A percentile compares a stretch with the other conserved stretches of the same genome.
These are phyloP conservation scores for Lepeophtheirus salmonis DNA, from an alignment of 1,140 invertebrate species.

Conservation along the genomic window DNA sequence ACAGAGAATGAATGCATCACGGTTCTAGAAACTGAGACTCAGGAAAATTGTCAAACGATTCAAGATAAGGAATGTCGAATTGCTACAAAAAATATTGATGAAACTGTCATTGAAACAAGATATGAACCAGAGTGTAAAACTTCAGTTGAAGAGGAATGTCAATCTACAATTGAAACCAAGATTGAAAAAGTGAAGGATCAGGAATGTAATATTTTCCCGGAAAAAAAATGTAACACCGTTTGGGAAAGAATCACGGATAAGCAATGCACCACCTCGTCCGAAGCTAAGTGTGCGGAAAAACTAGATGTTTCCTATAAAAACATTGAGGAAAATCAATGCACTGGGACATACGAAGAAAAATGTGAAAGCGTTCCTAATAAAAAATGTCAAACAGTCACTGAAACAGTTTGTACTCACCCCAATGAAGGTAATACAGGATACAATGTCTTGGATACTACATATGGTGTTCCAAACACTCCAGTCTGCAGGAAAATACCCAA, in stretches of 20 bases:
- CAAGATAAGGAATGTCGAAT: slow-evolving; percentile 3
- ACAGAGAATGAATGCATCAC: not conserved
- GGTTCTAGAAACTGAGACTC: not conserved
- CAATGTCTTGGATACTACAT: slow-evolving; percentile 1
- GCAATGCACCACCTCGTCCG: not conserved
- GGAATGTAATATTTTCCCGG: slow-evolving; percentile 1
- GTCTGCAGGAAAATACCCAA: not conserved
- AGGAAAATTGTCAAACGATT: slow-evolving; percentile 4
- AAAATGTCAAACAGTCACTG: not conserved
- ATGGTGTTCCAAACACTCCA: slow-evolving; percentile 1
- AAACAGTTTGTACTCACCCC: not conserved
- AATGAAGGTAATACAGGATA: not conserved
- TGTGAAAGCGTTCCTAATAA: not conserved
- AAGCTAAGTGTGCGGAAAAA: not conserved
- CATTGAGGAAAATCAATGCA: slow-evolving; percentile 5
- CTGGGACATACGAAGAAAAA: not conserved
- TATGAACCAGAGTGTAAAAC: not conserved
- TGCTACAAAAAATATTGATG: not conserved
- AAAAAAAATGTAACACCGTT: slow-evolving; percentile 10
- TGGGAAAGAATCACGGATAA: slow-evolving; percentile 1
- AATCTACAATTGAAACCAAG: not conserved
- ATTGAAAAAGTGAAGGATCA: not conserved
- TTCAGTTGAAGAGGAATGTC: not conserved
- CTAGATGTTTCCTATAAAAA: not conserved
- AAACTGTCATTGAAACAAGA: slow-evolving; percentile 2